Conservation (phyloP, 2,888 invertebrate genomes). For the Argyresthia albistria region DNA sequence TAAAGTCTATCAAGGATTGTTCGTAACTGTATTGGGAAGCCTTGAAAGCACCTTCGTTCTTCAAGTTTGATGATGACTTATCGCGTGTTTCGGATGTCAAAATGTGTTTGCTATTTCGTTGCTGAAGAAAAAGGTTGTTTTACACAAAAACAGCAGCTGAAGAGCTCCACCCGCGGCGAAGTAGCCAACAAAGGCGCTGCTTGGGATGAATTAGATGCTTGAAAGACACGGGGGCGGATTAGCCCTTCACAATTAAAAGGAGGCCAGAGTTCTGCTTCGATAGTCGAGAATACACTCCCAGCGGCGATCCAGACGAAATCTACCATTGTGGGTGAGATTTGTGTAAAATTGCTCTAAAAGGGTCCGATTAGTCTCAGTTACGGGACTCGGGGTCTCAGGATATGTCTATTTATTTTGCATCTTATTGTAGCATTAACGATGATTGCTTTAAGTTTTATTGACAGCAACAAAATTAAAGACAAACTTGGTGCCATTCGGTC, state of each 20-base stretch:
- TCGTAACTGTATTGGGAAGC: background rate
- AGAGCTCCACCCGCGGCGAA: slow-evolving; percentile 14
- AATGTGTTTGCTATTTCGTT: background rate
- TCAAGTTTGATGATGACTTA: background rate
- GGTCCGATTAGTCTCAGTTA: slow-evolving; percentile 15
- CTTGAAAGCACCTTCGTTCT: background rate
- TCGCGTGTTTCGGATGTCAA: background rate
- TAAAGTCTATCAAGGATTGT: slow-evolving; percentile 2
- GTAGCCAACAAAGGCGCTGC: slow-evolving; percentile 35
- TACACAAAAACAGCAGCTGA: background rate
- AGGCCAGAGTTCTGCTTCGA: slow-evolving; percentile 28
- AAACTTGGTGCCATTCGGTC: background rate
- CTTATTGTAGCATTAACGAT: background rate
- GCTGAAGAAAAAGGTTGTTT: background rate
- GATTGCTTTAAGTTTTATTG: background rate
- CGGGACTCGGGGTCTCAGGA: slow-evolving; percentile 12
- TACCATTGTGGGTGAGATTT: slow-evolving; percentile 6
- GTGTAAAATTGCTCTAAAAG: slow-evolving; percentile 10
- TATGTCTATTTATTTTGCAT: slow-evolving; percentile 16
- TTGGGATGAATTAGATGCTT: slow-evolving; percentile 54
- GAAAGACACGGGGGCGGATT: slow-evolving; percentile 40
- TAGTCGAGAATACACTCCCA: slow-evolving; percentile 32
- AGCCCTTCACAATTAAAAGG: slow-evolving; percentile 45
- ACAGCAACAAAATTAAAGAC: slow-evolving; percentile 1
- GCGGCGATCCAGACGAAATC: slow-evolving; percentile 13